Evolutionary conservation across 2,797 vertebrate genomes (phyloP).

Genomic region (Calcarius lapponicus): DNA sequence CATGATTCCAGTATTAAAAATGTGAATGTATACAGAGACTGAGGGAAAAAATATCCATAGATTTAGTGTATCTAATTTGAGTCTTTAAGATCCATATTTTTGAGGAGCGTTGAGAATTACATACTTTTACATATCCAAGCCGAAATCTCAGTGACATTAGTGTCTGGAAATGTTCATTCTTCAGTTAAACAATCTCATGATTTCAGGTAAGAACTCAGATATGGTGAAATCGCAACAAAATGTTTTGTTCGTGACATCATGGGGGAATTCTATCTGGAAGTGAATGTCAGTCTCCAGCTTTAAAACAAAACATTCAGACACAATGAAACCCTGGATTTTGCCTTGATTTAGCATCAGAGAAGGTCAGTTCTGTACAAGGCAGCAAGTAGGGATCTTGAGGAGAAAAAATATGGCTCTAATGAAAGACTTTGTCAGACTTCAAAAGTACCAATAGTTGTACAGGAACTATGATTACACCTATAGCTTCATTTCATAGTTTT

Average conservation of each 20-base stretch:
- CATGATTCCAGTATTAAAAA: not conserved
- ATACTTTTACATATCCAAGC: not conserved
- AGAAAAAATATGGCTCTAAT: not conserved
- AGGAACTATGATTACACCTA: not conserved
- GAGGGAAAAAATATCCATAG: not conserved
- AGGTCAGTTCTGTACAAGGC: not conserved
- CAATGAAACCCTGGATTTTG: not conserved
- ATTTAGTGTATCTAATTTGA: not conserved
- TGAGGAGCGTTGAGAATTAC: not conserved
- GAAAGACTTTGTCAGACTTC: not conserved
- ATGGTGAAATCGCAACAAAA: not conserved
- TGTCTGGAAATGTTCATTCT: not conserved
- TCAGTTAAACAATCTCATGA: not conserved
- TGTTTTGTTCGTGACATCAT: not conserved
- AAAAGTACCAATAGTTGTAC: accelerated
- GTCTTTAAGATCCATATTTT: not conserved
- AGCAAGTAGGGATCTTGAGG: not conserved
- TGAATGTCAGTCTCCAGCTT: not conserved
- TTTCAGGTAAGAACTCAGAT: not conserved
- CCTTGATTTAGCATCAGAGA: not conserved
- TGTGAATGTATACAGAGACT: not conserved
- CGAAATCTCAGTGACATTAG: not conserved
- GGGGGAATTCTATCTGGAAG: not conserved
- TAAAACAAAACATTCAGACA: not conserved
- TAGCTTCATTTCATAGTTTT: not conserved